Conservation (phyloP, 2,113 vertebrate species). For the Pipa parva region DNA sequence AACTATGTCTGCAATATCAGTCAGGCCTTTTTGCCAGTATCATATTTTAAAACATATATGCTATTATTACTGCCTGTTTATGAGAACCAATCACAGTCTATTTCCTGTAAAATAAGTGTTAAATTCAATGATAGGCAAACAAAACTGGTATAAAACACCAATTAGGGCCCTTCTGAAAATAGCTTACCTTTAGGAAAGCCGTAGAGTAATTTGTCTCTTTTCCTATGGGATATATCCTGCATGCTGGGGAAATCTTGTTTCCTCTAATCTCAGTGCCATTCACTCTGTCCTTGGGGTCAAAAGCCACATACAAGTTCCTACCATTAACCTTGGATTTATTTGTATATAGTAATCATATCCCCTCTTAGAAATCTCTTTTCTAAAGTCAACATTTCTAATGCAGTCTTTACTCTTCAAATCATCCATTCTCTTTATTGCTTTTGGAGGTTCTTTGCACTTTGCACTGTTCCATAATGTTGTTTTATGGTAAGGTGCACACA, state of each 20-base stretch:
- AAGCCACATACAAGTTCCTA: constrained; percentile 33
- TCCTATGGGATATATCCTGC: neutral
- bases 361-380: constrained; percentile 7
- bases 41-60: too few relatives aligned
- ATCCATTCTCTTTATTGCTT: constrained; percentile 19
- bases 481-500: constrained; percentile 1
- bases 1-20: too few relatives aligned
- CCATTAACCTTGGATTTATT: constrained; percentile 26
- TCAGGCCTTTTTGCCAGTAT: too few relatives aligned
- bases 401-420: constrained; percentile 11
- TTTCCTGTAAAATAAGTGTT: too few relatives aligned
- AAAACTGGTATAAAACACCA: too few relatives aligned
- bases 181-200: too few relatives aligned
- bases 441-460: constrained; percentile 20
- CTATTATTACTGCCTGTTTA: too few relatives aligned
- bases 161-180: too few relatives aligned
- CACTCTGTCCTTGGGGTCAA: constrained; percentile 21
- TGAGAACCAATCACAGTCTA: too few relatives aligned
- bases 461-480: constrained; percentile 8
- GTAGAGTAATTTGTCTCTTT: neutral
- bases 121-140: too few relatives aligned
- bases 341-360: constrained; percentile 27
- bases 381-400: constrained; percentile 32
- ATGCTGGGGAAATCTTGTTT: neutral
- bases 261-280: constrained; percentile 15